Evolutionary conservation across 2,113 vertebrate species (phyloP), one percentile per base, ranked within the genome.

Genomic region (Phylloscopus trochilus): DNA sequence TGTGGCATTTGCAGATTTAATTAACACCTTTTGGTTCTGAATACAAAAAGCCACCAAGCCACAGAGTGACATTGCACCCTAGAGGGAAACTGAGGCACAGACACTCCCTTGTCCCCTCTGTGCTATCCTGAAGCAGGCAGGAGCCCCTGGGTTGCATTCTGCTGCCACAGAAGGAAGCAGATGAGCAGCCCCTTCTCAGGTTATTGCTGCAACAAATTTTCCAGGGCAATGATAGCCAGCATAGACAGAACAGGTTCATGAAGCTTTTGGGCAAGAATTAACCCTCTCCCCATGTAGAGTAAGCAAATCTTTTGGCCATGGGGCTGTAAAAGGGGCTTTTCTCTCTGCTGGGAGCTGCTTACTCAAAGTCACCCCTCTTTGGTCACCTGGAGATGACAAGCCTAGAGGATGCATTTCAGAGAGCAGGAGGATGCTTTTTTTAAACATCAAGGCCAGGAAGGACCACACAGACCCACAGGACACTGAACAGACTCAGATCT

Each of bases 51-150:
- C 7, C 37, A 58, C 22, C 10, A 16, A 77, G 22, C 31, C 43
- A 58, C 77, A n/a, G 30, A 51, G 11, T 27, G 19, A 80, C 24
- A 41, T 13, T 55, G 22, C 26, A 64, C 33, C 26, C 33, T 24
- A 73, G 83, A 80, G 23, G 37, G 55, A 89, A 94, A 89, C 46
- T 13, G 46, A 89, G 77, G 37, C 51, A 74, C 4, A 1, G 41
- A 39, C 14, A 33, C 41, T 26, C 0, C 0, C 31, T 62, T 66
- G 24, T 47, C 37, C 21, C 21, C 18, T 75, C 51, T 0, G 0
- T 41, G 27, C 30, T 33, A 8, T 18, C 44, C 41, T 69, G 43
- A 53, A 92, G 28, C 35, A 43, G 73, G 13, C 20, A 39, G 33
- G 21, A 87, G 56, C 26, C 30, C 13, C 22, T 2, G 0, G 37